phyloP scores from a whole-genome alignment of 1,140 invertebrate genomes.

The Drosophila mayri region DNA sequence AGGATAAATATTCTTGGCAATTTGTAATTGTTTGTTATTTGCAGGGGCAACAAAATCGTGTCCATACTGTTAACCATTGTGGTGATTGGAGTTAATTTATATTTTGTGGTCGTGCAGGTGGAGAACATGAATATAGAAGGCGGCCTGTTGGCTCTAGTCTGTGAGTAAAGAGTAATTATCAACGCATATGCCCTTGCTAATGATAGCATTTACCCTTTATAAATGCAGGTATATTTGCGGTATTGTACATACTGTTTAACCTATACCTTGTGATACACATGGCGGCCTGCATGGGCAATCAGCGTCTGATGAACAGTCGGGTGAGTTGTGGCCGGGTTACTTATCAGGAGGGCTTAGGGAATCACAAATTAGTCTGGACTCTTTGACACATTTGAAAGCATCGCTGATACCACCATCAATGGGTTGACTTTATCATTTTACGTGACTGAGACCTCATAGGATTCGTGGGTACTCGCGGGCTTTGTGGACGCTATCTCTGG shows the following conservation, averaged over 20 bases:
- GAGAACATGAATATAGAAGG: slow-evolving; percentile 86
- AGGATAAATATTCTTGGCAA: not conserved
- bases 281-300: slow-evolving; percentile 88
- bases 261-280: slow-evolving; percentile 90
- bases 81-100: slow-evolving; percentile 93
- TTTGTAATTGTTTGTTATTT: slow-evolving; percentile 67
- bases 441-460: slow-evolving; percentile 54
- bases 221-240: slow-evolving; percentile 86
- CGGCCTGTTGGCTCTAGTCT: slow-evolving; percentile 86
- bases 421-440: slow-evolving; percentile 58
- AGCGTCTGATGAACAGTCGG: slow-evolving; percentile 78
- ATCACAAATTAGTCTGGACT: slow-evolving; percentile 55
- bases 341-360: slow-evolving; percentile 34
- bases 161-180: slow-evolving; percentile 60
- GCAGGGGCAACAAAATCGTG: slow-evolving; percentile 89
- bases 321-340: slow-evolving; percentile 62
- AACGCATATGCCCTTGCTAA: not conserved
- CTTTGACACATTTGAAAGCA: slow-evolving; percentile 30
- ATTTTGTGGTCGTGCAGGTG: slow-evolving; percentile 90
- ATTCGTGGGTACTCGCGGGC: slow-evolving; percentile 16
- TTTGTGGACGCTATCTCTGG: slow-evolving; percentile 43
- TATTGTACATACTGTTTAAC: slow-evolving; percentile 90
- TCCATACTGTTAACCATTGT: slow-evolving; percentile 88
- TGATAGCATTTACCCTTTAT: slow-evolving; percentile 5
- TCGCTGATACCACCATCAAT: slow-evolving; percentile 33